Evolutionary conservation across 2,113 vertebrate species (phyloP), one percentile per base, ranked within the genome.

Genomic region (Mormyrus iriodes): DNA sequence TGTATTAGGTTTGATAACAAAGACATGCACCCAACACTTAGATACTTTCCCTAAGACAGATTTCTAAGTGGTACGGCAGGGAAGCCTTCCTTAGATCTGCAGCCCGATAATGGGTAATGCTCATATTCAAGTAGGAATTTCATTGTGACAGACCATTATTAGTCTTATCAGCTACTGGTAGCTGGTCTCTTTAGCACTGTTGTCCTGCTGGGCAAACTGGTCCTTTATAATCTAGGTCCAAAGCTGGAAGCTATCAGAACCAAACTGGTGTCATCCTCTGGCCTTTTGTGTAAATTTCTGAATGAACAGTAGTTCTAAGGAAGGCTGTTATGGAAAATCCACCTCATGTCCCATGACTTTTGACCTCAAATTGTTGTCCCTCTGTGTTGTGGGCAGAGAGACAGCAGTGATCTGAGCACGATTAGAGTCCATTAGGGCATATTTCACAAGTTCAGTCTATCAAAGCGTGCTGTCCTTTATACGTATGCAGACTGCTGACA

Each of bases 341-440:
- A 10, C 24, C 49, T 42, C 48, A 13, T 27, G 24, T 0, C 31
- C 8, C 21, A 46, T 52, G 51, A 83, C 88, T 51, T 83, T 83
- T 55, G 49, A n/a, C 88, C n/a, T 52, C 15, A 17, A 48, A 48
- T 48, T 46, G 1, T n/a, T 46, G 42, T 42, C 87, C 69, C 48
- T 73, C 44, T 51, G 27, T 51, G 31, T 55, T 86, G 85, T 86
- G 51, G 12, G 48, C 88, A 52, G 58, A 15, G 61, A 46, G 13
- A 15, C 13, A 35, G 27, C 8, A 6, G 6, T 35, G 86, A 69
- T 42, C 19, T 31, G 61, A 48, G 12, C 3, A 0, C 4, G n/a
- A 21, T 6, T 52, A 24, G 87, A 44, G 88, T 88, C 69, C 88
- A 88, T 73, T 53, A 82, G 88, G 73, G 88, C 19, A 13, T 13